phyloP scores from a whole-genome alignment of 2,888 invertebrate genomes.

The Pycnomerus fuliginosus region DNA sequence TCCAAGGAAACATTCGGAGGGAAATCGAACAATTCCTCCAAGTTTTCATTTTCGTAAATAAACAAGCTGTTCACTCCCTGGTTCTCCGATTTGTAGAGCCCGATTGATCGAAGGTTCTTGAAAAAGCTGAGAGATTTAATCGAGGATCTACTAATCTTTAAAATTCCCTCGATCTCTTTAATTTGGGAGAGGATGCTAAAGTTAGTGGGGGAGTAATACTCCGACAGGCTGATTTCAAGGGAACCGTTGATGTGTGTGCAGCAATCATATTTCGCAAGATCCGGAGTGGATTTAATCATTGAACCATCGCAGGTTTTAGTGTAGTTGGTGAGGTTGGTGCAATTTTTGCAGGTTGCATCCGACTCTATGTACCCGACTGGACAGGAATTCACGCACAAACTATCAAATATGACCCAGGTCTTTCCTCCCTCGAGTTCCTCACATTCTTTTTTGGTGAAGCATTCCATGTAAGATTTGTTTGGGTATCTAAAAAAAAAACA shows the following conservation, averaged over 20 bases:
- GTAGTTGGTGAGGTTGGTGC: too few species aligned
- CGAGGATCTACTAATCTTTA: slow-evolving; percentile 72
- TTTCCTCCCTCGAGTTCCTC: slow-evolving; percentile 40
- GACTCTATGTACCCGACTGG: slow-evolving; percentile 69
- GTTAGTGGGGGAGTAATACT: too few species aligned
- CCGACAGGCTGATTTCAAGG: slow-evolving; percentile 67
- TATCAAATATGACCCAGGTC: slow-evolving; percentile 62
- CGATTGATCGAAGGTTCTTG: slow-evolving; percentile 55
- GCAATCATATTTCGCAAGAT: too few species aligned
- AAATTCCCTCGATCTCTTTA: slow-evolving; percentile 58
- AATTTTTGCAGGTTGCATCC: slow-evolving; percentile 50
- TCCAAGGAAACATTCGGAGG: slow-evolving; percentile 54
- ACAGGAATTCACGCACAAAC: slow-evolving; percentile 66
- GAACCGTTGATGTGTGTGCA: slow-evolving; percentile 80
- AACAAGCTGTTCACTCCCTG: slow-evolving; percentile 59
- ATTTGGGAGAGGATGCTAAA: too few species aligned
- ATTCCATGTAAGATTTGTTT: slow-evolving; percentile 48
- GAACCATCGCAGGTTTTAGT: too few species aligned
- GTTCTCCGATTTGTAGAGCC: slow-evolving; percentile 50
- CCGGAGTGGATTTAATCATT: too few species aligned
- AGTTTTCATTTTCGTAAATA: slow-evolving; percentile 73
- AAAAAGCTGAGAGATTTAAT: slow-evolving; percentile 76
- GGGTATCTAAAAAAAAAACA: slow-evolving; percentile 55
- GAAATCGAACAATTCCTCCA: slow-evolving; percentile 66
- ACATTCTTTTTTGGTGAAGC: slow-evolving; percentile 72